phyloP scores from a whole-genome alignment of 1,140 invertebrate genomes.

The Cotesia vestalis region DNA sequence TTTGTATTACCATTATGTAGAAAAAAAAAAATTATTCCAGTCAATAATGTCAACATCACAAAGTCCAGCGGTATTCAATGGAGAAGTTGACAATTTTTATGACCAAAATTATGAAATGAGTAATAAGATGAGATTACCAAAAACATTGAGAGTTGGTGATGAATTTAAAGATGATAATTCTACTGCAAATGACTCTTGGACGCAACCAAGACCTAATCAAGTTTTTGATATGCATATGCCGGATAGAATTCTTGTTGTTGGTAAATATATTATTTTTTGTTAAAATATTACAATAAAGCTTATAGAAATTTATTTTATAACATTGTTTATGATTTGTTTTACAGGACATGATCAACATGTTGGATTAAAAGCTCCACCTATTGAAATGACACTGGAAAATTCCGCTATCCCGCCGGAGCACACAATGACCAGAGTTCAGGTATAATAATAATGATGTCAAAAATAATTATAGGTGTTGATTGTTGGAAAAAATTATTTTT shows the following conservation, averaged over 20 bases:
- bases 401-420: slow-evolving; percentile 77
- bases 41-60: slow-evolving; percentile 68
- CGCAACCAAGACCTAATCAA: slow-evolving; percentile 68
- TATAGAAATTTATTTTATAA: too few relatives aligned
- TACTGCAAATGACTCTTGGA: slow-evolving; percentile 72
- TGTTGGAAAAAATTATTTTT: neutral
- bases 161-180: slow-evolving; percentile 72
- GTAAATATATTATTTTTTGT: slow-evolving; percentile 54
- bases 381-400: slow-evolving; percentile 86
- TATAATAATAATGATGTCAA: slow-evolving; percentile 40
- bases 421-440: slow-evolving; percentile 75
- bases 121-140: slow-evolving; percentile 81
- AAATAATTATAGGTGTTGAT: too few relatives aligned
- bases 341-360: slow-evolving; percentile 82
- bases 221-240: slow-evolving; percentile 90
- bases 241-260: slow-evolving; percentile 87
- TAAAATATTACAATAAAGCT: too few relatives aligned
- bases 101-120: slow-evolving; percentile 80
- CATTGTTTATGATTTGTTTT: slow-evolving; percentile 23
- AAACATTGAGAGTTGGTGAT: slow-evolving; percentile 77
- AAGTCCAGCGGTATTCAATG: slow-evolving; percentile 71
- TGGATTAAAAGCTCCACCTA: slow-evolving; percentile 81
- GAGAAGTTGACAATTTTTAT: slow-evolving; percentile 72
- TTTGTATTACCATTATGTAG: too few relatives aligned
- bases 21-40: slow-evolving; percentile 41